Evolutionary conservation across 2,888 invertebrate genomes (phyloP).

Genomic region (Dysmachus trigonus): DNA sequence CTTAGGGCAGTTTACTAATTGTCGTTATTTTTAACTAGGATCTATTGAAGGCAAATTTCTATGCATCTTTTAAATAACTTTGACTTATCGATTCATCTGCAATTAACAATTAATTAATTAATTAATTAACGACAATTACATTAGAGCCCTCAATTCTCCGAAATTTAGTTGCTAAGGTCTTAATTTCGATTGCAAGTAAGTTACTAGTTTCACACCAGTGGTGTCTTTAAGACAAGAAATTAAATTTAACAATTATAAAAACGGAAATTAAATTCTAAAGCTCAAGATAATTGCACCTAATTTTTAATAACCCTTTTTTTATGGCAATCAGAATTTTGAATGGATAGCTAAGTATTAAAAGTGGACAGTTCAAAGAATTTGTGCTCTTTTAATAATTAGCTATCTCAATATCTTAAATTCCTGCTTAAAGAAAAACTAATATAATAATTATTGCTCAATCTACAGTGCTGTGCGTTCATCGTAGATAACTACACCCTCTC

Average conservation of each 20-base stretch:
- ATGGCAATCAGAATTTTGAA: background rate
- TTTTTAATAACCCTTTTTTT: background rate
- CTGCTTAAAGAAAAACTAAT: background rate
- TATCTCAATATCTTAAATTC: background rate
- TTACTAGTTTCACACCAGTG: background rate
- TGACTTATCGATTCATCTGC: background rate
- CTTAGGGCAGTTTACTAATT: background rate
- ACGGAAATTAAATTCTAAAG: background rate
- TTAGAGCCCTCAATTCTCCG: background rate
- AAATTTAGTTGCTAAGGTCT: background rate
- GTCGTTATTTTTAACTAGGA: background rate
- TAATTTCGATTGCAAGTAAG: background rate
- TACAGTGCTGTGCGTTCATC: slow-evolving; percentile 82
- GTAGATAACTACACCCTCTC: slow-evolving; percentile 81
- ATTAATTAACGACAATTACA: background rate
- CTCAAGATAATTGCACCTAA: background rate
- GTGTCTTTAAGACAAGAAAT: background rate
- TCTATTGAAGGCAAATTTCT: background rate
- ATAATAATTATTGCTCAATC: slow-evolving; percentile 46
- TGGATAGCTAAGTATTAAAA: background rate
- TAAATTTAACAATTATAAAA: background rate
- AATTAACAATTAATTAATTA: too few relatives aligned
- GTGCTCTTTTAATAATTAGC: background rate
- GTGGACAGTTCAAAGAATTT: background rate
- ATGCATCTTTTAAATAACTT: background rate